These are phyloP conservation scores for Spheniscus humboldti DNA, from an alignment of 2,797 vertebrate species.

Conservation along the genomic window DNA sequence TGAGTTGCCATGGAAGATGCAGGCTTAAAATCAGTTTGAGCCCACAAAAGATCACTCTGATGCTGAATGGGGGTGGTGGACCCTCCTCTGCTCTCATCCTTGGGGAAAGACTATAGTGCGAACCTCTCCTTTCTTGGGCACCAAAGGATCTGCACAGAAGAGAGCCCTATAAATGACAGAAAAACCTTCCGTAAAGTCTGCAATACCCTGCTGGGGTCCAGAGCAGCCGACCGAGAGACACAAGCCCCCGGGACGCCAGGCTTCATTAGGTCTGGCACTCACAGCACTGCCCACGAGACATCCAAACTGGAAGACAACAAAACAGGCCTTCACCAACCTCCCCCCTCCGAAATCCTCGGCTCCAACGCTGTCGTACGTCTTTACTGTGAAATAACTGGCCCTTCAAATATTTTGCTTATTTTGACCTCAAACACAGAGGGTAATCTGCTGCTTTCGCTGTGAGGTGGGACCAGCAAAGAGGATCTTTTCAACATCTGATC, in stretches of 20 bases:
- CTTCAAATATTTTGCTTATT: neutral
- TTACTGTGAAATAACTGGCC: neutral
- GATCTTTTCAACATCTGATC: neutral
- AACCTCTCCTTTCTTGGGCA: neutral
- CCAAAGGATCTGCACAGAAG: neutral
- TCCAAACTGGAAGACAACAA: neutral
- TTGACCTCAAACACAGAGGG: neutral
- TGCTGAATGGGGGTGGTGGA: neutral
- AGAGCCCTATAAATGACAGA: neutral
- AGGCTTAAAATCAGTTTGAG: neutral
- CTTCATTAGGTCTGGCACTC: neutral
- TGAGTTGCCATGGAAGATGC: neutral
- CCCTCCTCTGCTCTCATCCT: neutral
- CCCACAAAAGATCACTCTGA: neutral
- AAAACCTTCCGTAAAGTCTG: neutral
- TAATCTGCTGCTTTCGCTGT: neutral
- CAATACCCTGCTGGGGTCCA: neutral
- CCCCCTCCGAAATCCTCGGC: neutral
- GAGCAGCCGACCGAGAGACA: neutral
- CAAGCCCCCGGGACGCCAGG: neutral
- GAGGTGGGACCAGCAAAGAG: neutral
- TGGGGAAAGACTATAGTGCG: neutral
- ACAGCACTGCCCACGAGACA: neutral
- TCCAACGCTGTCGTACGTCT: rapidly evolving
- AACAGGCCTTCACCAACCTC: neutral